Evolutionary conservation across 2,113 vertebrate genomes (phyloP), one percentile per base, ranked within the genome.

Genomic region (Parotia lawesii): DNA sequence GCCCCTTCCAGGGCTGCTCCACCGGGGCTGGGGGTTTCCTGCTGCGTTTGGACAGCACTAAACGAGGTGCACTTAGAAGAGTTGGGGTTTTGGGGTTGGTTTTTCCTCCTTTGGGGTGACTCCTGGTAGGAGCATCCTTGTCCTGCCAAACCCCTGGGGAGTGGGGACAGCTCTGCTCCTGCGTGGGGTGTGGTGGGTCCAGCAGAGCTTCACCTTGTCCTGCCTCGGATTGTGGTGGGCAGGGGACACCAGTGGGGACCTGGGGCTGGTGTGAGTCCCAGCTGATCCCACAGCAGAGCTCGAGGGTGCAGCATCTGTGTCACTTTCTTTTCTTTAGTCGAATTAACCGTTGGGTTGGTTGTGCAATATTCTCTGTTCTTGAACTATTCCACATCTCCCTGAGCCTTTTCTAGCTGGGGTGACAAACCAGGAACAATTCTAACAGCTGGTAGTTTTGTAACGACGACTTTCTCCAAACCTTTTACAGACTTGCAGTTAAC

Each of bases 281-380:
- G 64, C 89, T 71, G 95, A 5, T 67, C 76, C 70, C 61, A 16
- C 64, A 20, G 86, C 87, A 33, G 90, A 89, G 94, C 82, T 78
- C 2, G 15, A 85, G 82, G 85, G 71, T 65, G 66, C 78, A 71
- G 80, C 58, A 50, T 85, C 95, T 94, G 75, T 97, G 96, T 97
- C 96, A 89, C 70, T 85, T 64, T 37, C 24, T 44, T 57, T 24
- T 48, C 95, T 95, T 97, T 96, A 95, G 95, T 96, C 83, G 48
- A 66, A 96, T 97, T 96, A 96, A 97, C 96, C 74, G 1, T 93
- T 96, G 93, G 96, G 97, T 98, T 98, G 97, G 95, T 97, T 97
- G 98, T 98, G 98, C 98, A 98, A 98, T 98, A 98, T 98, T 97
- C 95, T 98, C 97, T 97, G 97, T 97, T 98, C 98, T 97, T 90